Evolutionary conservation across 1,140 invertebrate genomes (phyloP), one percentile per base, ranked within the genome.

Genomic region (Rhizoglyphus robini): DNA sequence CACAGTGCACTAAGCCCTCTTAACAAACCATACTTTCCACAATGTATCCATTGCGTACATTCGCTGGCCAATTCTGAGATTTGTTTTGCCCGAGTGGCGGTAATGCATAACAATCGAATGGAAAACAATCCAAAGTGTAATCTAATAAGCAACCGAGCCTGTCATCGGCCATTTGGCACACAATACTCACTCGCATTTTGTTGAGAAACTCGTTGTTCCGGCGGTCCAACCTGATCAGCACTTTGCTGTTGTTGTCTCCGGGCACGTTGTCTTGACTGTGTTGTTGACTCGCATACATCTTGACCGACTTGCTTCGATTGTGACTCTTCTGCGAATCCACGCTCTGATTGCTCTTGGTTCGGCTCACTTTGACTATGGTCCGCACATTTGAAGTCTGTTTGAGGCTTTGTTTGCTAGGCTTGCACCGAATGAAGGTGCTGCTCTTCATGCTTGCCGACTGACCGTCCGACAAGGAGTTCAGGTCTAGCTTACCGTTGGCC

Each of bases 161-260:
- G n/a, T n/a, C n/a, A n/a, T n/a, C n/a, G n/a, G n/a, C n/a, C n/a
- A n/a, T n/a, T n/a, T n/a, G n/a, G n/a, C n/a, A n/a, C n/a, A n/a
- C n/a, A n/a, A n/a, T 13, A 31, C 48, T 71, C 71, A 81, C 80
- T 75, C 80, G 81, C 60, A 74, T 73, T 69, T 81, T 81, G 0
- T 78, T 57, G 65, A 72, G 3, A 71, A 64, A 64, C 29, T 64
- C 63, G 27, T 41, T 20, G 46, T 64, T 48, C 1, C 63, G 63
- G 29, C 31, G 20, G 32, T 64, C 63, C 18, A 48, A 64, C 15
- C 58, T 20, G 3, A 60, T 29, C 15, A 60, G 13, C 15, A 60
- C 58, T 60, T 60, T 60, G 2, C 25, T 20, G 25, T 29, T 59
- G 13, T 31, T 29, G 8, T 20, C 25, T 29, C 31, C n/a, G 47